Evolutionary conservation across 2,797 vertebrate species (phyloP).

Genomic region (Scolopax bukidnonensis): DNA sequence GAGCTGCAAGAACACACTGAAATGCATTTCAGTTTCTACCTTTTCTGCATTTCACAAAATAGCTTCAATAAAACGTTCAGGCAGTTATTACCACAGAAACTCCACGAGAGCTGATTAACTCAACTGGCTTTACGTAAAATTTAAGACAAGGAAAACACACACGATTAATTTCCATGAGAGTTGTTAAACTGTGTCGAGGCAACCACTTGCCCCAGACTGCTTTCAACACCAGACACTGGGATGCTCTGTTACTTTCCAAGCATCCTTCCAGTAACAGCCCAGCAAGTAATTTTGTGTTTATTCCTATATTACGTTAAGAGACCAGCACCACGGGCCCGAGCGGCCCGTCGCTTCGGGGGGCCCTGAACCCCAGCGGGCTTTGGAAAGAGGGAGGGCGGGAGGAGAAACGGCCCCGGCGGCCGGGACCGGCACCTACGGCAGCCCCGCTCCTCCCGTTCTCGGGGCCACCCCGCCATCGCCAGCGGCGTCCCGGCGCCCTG

Average conservation of each 20-base stretch:
- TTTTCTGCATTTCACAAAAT: rapidly evolving
- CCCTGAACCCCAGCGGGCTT: not conserved
- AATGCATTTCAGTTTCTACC: rapidly evolving
- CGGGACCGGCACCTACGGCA: not conserved
- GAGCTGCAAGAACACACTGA: not conserved
- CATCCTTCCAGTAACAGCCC: too few species aligned
- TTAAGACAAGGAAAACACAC: rapidly evolving
- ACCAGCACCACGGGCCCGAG: not conserved
- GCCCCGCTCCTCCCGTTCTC: not conserved
- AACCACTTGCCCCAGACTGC: not conserved
- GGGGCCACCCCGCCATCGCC: not conserved
- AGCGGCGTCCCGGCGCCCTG: not conserved
- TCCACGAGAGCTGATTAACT: rapidly evolving
- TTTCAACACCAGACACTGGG: not conserved
- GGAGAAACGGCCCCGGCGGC: not conserved
- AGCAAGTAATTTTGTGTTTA: rapidly evolving
- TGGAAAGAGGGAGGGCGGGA: not conserved
- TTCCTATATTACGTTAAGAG: not conserved
- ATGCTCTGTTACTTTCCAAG: too few species aligned
- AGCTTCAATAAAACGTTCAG: not conserved
- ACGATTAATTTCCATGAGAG: rapidly evolving
- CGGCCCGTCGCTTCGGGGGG: not conserved
- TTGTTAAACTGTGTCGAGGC: not conserved
- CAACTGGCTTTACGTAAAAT: not conserved
- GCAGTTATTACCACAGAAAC: not conserved